These are phyloP conservation scores for Botia almorhae DNA, from an alignment of 2,797 vertebrate genomes.

Conservation along the genomic window DNA sequence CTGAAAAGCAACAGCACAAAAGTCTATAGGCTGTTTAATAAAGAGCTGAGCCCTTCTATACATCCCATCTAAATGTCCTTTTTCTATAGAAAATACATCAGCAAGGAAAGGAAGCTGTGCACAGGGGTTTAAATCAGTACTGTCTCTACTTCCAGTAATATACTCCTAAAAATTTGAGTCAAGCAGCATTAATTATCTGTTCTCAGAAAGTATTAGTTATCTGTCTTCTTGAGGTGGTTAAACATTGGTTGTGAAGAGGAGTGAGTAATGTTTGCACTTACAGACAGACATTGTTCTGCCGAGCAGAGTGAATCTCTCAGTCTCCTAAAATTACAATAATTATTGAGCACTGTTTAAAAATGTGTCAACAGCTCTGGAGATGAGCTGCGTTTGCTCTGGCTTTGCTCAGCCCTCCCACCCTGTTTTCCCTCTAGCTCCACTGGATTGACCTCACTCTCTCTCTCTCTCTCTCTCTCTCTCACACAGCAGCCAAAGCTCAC, in stretches of 20 bases:
- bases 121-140: background rate
- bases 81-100: background rate
- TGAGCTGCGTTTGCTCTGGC: slow-evolving; percentile 59
- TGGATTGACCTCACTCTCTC: slow-evolving; percentile 33
- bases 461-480: slow-evolving; percentile 22
- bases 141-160: background rate
- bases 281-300: slow-evolving; percentile 78
- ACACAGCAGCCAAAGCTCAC: slow-evolving; percentile 61
- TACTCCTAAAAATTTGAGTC: too few relatives aligned
- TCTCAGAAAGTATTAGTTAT: too few relatives aligned
- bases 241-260: slow-evolving; percentile 25
- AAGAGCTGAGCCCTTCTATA: background rate
- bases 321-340: slow-evolving; percentile 78
- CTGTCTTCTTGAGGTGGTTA: background rate
- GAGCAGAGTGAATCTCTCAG: slow-evolving; percentile 76
- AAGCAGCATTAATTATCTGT: background rate
- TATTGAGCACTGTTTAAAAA: slow-evolving; percentile 79
- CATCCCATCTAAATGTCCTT: background rate
- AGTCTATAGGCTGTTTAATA: background rate
- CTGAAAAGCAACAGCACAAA: too few relatives aligned
- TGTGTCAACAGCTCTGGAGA: slow-evolving; percentile 72
- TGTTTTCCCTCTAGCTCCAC: slow-evolving; percentile 45
- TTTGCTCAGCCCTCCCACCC: slow-evolving; percentile 59
- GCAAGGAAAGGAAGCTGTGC: too few relatives aligned
- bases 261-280: slow-evolving; percentile 61